Percentiles rank a stretch among this genome's conserved stretches.
phyloP scores from a whole-genome alignment of 2,113 vertebrate species.

The Piprites chloris region DNA sequence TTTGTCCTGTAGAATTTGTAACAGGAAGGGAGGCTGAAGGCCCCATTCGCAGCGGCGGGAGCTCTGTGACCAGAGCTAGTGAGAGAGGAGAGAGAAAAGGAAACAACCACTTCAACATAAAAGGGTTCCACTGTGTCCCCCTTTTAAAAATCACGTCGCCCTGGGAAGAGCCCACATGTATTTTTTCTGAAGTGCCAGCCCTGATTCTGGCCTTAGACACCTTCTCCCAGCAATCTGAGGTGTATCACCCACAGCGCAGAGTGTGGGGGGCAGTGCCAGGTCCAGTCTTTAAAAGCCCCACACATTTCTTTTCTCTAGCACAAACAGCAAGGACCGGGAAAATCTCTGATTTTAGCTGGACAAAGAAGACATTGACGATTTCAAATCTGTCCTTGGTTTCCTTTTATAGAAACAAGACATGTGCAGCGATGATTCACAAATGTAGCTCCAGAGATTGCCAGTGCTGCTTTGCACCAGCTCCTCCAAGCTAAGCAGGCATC shows the following conservation, averaged over 20 bases:
- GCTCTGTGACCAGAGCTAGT: not conserved
- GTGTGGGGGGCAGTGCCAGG: not conserved
- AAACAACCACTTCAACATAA: not conserved
- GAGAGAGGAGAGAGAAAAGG: not conserved
- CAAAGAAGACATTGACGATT: not conserved
- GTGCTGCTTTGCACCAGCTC: not conserved
- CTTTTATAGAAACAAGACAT: slow-evolving; percentile 54
- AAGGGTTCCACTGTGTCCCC: not conserved
- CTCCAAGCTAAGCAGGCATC: not conserved
- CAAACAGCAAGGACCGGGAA: not conserved
- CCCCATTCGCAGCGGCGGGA: fast-evolving
- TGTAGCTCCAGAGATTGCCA: not conserved
- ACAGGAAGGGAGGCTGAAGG: not conserved
- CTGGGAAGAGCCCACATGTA: not conserved
- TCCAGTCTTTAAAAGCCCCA: not conserved
- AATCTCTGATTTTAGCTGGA: not conserved
- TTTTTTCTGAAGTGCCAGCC: not conserved
- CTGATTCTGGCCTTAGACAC: not conserved
- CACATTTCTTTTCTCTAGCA: not conserved
- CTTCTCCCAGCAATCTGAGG: not conserved
- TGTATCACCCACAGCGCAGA: fast-evolving
- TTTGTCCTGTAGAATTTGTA: slow-evolving; percentile 39
- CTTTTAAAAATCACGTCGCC: not conserved
- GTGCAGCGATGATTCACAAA: slow-evolving; percentile 31
- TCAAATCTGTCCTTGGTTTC: slow-evolving; percentile 49